Conservation (phyloP, 1,140 invertebrate species). For the Zaprionus kolodkinae region DNA sequence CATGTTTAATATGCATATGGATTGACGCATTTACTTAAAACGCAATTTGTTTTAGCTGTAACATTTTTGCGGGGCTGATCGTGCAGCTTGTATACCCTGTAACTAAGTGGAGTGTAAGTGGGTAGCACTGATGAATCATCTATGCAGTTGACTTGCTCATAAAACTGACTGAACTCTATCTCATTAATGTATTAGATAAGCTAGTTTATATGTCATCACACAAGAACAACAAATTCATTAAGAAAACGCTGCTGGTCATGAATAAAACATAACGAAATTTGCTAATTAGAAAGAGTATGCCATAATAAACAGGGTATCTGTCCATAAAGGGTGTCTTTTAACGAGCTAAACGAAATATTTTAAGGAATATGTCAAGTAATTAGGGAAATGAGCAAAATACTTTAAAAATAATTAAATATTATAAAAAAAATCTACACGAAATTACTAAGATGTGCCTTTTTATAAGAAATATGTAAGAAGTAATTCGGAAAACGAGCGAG, state of each 20-base stretch:
- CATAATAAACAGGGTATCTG: neutral
- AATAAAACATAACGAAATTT: constrained; percentile 1
- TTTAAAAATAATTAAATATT: too few species aligned
- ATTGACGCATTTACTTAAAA: constrained; percentile 71
- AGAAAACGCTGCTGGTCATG: neutral
- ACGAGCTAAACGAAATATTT: neutral
- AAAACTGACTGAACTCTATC: neutral
- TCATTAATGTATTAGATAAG: neutral
- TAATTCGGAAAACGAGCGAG: neutral
- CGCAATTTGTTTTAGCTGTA: constrained; percentile 53
- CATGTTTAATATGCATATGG: constrained; percentile 48
- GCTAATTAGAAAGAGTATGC: neutral
- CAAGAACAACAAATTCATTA: constrained; percentile 5
- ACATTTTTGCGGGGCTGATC: constrained; percentile 29
- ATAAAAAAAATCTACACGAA: neutral
- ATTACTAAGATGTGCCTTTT: too few species aligned
- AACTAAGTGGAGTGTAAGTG: neutral
- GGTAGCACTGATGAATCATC: neutral
- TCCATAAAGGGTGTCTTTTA: neutral
- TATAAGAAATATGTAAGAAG: neutral
- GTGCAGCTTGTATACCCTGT: constrained; percentile 7
- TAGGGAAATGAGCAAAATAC: neutral
- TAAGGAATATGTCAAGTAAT: neutral
- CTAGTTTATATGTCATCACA: neutral
- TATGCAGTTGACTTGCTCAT: neutral